Base-by-base conservation (phyloP, 2,888 invertebrate species). In the Lysandra coridon region DNA sequence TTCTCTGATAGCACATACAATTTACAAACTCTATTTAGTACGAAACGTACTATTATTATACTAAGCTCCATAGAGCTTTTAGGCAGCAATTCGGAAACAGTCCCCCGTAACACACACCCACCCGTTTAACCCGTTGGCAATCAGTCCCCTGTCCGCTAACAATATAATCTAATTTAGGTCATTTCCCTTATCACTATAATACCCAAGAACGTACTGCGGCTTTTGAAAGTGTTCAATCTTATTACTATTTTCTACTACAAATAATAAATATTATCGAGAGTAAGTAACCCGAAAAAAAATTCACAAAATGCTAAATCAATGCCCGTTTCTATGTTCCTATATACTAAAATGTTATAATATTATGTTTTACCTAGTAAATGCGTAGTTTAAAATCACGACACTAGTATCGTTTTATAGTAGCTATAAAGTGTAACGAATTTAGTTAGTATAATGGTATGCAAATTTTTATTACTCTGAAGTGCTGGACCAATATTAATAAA, bases 401-500 rank as follows among this genome's bases (percentile, higher is more conserved):
- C 64, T 69, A 64, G 30, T 12, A 12, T 69, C 2, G 30, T 12
- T 30, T 69, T 30, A 30, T 69, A 69, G 14, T 69, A 69, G 64
- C 33, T 69, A 30, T 33, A 30, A 30, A 69, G 64, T 69, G 30
- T 69, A 69, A 69, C 64, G 64, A 30, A 69, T 69, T 69, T 69
- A 69, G 64, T 69, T 69, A 69, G 64, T 30, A 23, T 76, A 57
- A 76, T 33, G 17, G 33, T 53, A 75, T 75, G 76, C 57, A 76
- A 53, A 76, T 76, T 23, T 69, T 57, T 49, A 75, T 57, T 44
- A n/a, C 53, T 57, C 33, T 49, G 49, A 53, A 76, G 76, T 76
- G 76, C 76, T 76, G 23, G 53, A 76, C 76, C 53, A 53, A 57
- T 57, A 76, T 76, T 76, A 76, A 76, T 76, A 76, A 57, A 57